A percentile compares a stretch with the other conserved stretches of the same genome.
phyloP scores from a whole-genome alignment of 2,888 invertebrate species.

The Itoplectis maculator region DNA sequence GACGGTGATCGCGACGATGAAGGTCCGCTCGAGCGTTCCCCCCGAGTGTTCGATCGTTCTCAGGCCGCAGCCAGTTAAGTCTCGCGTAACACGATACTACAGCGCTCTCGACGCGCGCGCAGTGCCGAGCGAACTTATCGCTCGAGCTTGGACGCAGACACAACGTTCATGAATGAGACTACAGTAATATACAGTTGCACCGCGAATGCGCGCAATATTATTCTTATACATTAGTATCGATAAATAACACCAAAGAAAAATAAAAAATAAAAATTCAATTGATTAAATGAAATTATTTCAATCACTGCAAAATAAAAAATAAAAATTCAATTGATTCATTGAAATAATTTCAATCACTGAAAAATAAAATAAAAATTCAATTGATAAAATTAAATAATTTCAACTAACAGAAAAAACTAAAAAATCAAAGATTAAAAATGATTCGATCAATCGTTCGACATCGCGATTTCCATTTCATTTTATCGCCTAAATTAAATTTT shows the following conservation, averaged over 20 bases:
- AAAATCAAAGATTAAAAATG: background rate
- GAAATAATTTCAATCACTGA: too few relatives aligned
- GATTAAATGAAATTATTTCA: too few relatives aligned
- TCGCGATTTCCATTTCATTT: background rate
- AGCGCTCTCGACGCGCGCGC: conserved; percentile 16
- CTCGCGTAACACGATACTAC: conserved; percentile 48
- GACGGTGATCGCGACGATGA: conserved; percentile 7
- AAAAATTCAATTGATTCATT: too few relatives aligned
- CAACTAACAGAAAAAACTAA: too few relatives aligned
- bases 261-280: background rate
- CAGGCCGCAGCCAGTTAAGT: conserved; percentile 19
- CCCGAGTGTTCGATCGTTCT: conserved; percentile 49
- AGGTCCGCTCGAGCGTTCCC: conserved; percentile 9
- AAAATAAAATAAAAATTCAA: too few relatives aligned
- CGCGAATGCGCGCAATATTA: conserved; percentile 20
- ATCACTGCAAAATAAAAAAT: too few relatives aligned
- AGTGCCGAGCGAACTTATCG: conserved; percentile 28
- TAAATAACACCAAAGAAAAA: background rate
- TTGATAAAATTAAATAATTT: too few relatives aligned
- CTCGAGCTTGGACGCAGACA: conserved; percentile 50
- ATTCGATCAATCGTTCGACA: background rate
- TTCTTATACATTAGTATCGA: conserved; percentile 3
- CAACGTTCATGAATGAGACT: conserved; percentile 63
- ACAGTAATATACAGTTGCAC: conserved; percentile 35
- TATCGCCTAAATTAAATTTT: background rate